These are phyloP conservation scores for Zaprionus ornatus DNA, from an alignment of 1,140 invertebrate genomes.

Conservation along the genomic window DNA sequence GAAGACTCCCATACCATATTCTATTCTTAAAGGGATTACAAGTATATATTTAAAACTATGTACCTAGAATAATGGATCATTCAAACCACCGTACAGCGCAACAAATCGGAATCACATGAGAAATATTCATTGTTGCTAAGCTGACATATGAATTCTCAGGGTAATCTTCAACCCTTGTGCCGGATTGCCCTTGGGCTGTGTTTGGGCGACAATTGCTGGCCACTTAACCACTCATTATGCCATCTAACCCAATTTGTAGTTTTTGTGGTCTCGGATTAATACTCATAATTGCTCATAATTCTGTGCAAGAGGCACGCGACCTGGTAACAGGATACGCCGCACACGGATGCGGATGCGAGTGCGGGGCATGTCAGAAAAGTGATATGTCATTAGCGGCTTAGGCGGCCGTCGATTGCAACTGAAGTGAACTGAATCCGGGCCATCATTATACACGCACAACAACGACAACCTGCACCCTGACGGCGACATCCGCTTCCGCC, in stretches of 20 bases:
- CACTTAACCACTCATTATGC: slow-evolving; percentile 57
- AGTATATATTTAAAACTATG: too few relatives aligned
- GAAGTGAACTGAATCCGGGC: slow-evolving; percentile 9
- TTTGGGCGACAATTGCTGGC: slow-evolving; percentile 40
- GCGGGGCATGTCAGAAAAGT: slow-evolving; percentile 63
- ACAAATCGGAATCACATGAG: too few relatives aligned
- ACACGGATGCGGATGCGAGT: slow-evolving; percentile 11
- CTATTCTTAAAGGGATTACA: too few relatives aligned
- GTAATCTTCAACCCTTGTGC: slow-evolving; percentile 22
- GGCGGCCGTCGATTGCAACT: slow-evolving; percentile 42
- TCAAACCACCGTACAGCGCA: too few relatives aligned
- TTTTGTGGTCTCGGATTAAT: slow-evolving; percentile 70
- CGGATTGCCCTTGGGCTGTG: not conserved
- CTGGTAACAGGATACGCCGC: slow-evolving; percentile 61
- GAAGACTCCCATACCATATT: too few relatives aligned
- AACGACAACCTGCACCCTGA: slow-evolving; percentile 43
- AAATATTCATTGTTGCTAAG: too few relatives aligned
- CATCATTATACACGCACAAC: slow-evolving; percentile 43
- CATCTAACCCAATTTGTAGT: slow-evolving; percentile 72
- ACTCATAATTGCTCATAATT: slow-evolving; percentile 63
- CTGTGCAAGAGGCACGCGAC: slow-evolving; percentile 57
- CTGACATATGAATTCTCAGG: not conserved
- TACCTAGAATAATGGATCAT: too few relatives aligned
- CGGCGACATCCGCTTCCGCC: slow-evolving; percentile 67
- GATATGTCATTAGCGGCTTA: slow-evolving; percentile 77